A percentile compares a stretch with the other conserved stretches of the same genome.
Evolutionary conservation across 1,140 invertebrate species (phyloP).

Genomic region (Diuraphis noxia): DNA sequence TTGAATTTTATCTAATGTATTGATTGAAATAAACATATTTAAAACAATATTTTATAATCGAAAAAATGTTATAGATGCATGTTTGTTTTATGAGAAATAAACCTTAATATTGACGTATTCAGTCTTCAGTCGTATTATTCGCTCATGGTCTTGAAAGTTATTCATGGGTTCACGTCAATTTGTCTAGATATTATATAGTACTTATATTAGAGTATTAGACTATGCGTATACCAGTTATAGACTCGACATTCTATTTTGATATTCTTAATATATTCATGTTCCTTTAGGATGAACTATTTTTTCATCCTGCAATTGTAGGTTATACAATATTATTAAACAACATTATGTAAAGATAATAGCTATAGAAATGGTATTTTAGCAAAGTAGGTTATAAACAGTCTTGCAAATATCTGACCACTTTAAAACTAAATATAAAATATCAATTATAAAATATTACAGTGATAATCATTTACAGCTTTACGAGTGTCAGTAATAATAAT

Average conservation of each 20-base stretch:
- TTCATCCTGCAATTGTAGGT: not conserved
- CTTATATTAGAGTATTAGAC: too few species aligned
- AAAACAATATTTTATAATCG: not conserved
- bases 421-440: not conserved
- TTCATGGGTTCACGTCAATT: not conserved
- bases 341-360: not conserved
- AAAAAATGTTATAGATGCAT: not conserved
- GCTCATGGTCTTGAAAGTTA: not conserved
- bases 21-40: not conserved
- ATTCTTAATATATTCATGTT: not conserved
- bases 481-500: slow-evolving; percentile 1
- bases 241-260: not conserved
- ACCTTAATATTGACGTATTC: not conserved
- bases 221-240: not conserved
- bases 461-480: not conserved
- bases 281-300: not conserved
- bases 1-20: not conserved
- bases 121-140: not conserved
- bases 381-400: not conserved
- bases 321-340: not conserved
- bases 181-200: not conserved
- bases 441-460: not conserved
- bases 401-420: not conserved
- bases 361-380: not conserved
- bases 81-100: not conserved